phyloP scores from a whole-genome alignment of 2,888 invertebrate species.

The Orthosia cruda region DNA sequence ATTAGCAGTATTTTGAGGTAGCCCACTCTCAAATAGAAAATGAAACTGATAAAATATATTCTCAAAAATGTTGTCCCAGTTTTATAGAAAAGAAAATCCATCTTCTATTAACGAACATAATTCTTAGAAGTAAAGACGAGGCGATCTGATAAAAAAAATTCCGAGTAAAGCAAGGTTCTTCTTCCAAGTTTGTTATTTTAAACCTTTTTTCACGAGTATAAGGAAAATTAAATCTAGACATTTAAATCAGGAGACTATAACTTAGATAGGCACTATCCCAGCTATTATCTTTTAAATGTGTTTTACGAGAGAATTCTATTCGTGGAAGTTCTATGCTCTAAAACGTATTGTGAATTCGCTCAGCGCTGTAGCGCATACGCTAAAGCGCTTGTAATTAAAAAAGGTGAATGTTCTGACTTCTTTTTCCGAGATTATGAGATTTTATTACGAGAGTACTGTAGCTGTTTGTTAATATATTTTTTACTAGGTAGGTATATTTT shows the following conservation, averaged over 20 bases:
- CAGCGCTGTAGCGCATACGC: slow-evolving; percentile 56
- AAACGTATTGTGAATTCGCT: slow-evolving; percentile 75
- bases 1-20: neutral
- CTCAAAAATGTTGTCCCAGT: neutral
- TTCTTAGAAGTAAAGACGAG: slow-evolving; percentile 13
- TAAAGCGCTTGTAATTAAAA: slow-evolving; percentile 78
- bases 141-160: neutral
- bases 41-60: neutral
- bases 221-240: slow-evolving; percentile 47
- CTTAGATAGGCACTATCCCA: slow-evolving; percentile 43
- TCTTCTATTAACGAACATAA: slow-evolving; percentile 16
- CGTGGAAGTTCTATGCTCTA: slow-evolving; percentile 54
- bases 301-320: slow-evolving; percentile 55
- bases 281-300: slow-evolving; percentile 59
- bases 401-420: slow-evolving; percentile 63
- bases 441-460: slow-evolving; percentile 56
- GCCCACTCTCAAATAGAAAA: neutral
- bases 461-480: slow-evolving; percentile 43
- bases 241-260: slow-evolving; percentile 51
- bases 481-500: neutral
- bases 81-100: neutral
- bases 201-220: slow-evolving; percentile 37
- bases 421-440: slow-evolving; percentile 60
- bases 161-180: slow-evolving; percentile 3
- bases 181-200: slow-evolving; percentile 13